Evolutionary conservation across 2,113 vertebrate genomes (phyloP), one percentile per base, ranked within the genome.

Genomic region (Cottus gobio): DNA sequence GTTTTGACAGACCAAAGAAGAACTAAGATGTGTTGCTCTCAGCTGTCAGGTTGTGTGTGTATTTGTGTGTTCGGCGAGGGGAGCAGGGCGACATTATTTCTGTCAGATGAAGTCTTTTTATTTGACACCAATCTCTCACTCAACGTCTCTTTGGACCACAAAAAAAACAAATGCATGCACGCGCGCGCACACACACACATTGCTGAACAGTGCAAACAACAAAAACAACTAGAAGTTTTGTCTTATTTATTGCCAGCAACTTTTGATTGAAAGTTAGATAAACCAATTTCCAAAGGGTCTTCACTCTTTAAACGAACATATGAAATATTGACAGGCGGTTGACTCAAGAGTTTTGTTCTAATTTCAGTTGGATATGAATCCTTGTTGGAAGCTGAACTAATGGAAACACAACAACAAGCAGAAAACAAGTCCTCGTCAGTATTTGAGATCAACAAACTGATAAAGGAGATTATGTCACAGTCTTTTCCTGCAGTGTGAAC

Each of bases 111-210:
- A 85, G 72, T 80, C 56, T 86, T 89, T 77, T 26, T 86, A 58
- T 91, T 74, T 92, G 90, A 91, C 89, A 91, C 86, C 83, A 92
- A 88, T 91, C 85, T 93, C 80, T 93, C 90, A 90, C 71, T 87
- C 73, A 15, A 7, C 36, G 77, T 88, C 85, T 89, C 85, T 85
- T 66, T 78, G 83, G 79, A 79, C 65, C 57, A 22, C 78, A 67
- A 60, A 63, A 0, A 67, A 4, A 57, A 15, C 61, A 13, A 52
- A 58, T n/a, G 44, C 52, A 46, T 39, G 44, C 39, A 36, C 12
- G 30, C 22, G 20, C n/a, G 42, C 46, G 57, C 63, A 28, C 54
- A 77, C 31, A 65, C 34, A 68, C 46, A 69, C 64, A 62, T 5
- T 46, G 9, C 74, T 37, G 24, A 80, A 62, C 34, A 36, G 50